Base-by-base conservation (phyloP, 2,113 vertebrate species). In the Sterna hirundo region DNA sequence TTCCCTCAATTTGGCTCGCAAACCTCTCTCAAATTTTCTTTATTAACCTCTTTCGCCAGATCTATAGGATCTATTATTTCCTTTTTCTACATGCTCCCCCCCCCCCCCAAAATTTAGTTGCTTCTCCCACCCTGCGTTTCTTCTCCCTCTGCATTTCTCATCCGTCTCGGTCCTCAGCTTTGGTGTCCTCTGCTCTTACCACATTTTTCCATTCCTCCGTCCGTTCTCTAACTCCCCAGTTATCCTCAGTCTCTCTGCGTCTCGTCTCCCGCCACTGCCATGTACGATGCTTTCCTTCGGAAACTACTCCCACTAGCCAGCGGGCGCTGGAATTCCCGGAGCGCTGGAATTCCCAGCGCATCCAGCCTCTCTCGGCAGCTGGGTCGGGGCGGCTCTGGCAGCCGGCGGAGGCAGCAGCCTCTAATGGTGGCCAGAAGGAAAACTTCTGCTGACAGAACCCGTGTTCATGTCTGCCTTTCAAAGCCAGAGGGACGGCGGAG, bases 191-290 rank as follows among this genome's bases (percentile, higher is more conserved):
- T 21, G 61, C 46, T 93, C 96, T 97, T 97, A 97, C 96, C 96
- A 97, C 96, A 97, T 97, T 61, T 94, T 97, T 86, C 96, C 94
- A 94, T 97, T 94, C 93, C 95, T 96, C 46, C 62, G 95, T 90
- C 83, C n/a, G 95, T 92, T 60, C 66, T 95, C 93, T 94, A 94
- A 51, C 47, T 90, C 71, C 94, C 83, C 93, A 80, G 90, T 74
- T 94, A 95, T 94, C 79, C 94, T 97, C 90, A 90, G 95, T 88
- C n/a, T 93, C 60, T 96, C 68, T 81, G 95, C 3, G 29, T 61
- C 87, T 76, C 1, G 71, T 54, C 79, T 97, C 95, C 90, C 18
- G 88, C 69, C 81, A 82, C 72, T 82, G 93, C 49, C 93, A 93
- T 65, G 75, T 44, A 93, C 42, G 92, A 77, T 30, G 76, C 51